Evolutionary conservation across 2,797 vertebrate genomes (phyloP).

Genomic region (Avahi laniger): DNA sequence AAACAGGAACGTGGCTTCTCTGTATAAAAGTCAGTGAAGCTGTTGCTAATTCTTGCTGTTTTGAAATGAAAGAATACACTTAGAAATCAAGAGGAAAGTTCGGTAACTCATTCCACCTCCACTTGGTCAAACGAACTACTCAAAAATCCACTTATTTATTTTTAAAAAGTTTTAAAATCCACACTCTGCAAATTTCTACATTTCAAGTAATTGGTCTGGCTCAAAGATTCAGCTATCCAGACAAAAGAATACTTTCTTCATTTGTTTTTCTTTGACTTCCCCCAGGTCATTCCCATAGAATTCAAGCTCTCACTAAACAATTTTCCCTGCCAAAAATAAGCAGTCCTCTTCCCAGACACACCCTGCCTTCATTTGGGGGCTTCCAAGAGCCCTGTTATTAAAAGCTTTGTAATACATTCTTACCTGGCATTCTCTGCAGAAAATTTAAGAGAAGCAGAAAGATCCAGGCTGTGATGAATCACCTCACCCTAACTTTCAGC

Average conservation of each 20-base stretch:
- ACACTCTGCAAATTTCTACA: not conserved
- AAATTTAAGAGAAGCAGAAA: slow-evolving; percentile 47
- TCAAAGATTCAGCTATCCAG: slow-evolving; percentile 21
- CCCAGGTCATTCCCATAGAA: not conserved
- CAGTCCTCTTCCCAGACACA: not conserved
- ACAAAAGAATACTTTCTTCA: not conserved
- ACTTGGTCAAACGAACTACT: not conserved
- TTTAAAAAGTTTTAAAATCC: not conserved
- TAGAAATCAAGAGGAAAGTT: not conserved
- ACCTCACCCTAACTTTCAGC: slow-evolving; percentile 56
- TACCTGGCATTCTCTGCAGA: slow-evolving; percentile 40
- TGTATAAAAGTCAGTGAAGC: not conserved
- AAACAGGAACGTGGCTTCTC: not conserved
- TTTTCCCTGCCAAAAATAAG: slow-evolving; percentile 25
- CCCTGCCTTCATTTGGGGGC: not conserved
- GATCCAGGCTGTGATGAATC: slow-evolving; percentile 66
- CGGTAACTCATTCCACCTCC: not conserved
- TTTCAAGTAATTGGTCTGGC: not conserved
- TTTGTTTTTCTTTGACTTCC: slow-evolving; percentile 16
- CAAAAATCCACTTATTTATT: not conserved
- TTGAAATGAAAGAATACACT: slow-evolving; percentile 23
- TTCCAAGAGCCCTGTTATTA: not conserved
- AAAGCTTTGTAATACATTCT: not conserved
- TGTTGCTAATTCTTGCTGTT: not conserved
- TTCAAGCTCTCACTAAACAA: not conserved